A percentile compares a stretch with the other conserved stretches of the same genome.
Evolutionary conservation across 2,797 vertebrate genomes (phyloP).

Genomic region (Danio tinwini): DNA sequence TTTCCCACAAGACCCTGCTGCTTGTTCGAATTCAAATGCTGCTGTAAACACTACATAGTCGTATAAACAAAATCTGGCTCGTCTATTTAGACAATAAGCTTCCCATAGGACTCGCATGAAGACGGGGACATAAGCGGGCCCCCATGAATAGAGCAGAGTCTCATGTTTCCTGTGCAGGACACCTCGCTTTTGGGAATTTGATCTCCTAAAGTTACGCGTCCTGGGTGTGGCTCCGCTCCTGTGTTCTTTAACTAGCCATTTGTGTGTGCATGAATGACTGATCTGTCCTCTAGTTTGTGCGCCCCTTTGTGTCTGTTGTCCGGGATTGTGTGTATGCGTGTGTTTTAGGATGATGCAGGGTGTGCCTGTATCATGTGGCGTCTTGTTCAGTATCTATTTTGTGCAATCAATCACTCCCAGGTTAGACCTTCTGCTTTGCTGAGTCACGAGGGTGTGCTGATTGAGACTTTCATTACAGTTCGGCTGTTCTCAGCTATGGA

Average conservation of each 20-base stretch:
- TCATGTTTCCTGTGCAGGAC: slow-evolving; percentile 57
- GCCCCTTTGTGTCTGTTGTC: slow-evolving; percentile 21
- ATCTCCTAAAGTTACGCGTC: slow-evolving; percentile 76
- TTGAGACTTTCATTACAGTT: not conserved
- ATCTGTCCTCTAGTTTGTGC: slow-evolving; percentile 5
- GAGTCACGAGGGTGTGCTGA: slow-evolving; percentile 40
- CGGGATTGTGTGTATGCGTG: slow-evolving; percentile 19
- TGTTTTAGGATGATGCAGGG: slow-evolving; percentile 30
- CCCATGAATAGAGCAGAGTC: slow-evolving; percentile 54
- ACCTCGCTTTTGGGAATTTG: slow-evolving; percentile 67
- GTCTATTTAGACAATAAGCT: slow-evolving; percentile 30
- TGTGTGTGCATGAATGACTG: slow-evolving; percentile 30
- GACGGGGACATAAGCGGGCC: slow-evolving; percentile 18
- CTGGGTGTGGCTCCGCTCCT: slow-evolving; percentile 72
- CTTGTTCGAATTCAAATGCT: slow-evolving; percentile 28
- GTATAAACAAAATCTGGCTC: slow-evolving; percentile 42
- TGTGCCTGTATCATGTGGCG: slow-evolving; percentile 33
- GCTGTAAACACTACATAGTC: slow-evolving; percentile 41
- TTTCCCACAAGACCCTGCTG: slow-evolving; percentile 39
- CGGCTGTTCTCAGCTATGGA: not conserved
- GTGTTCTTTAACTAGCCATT: slow-evolving; percentile 62
- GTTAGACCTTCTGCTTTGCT: slow-evolving; percentile 7
- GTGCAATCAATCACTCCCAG: slow-evolving; percentile 17
- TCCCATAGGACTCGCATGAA: slow-evolving; percentile 53
- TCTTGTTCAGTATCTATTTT: slow-evolving; percentile 18